A percentile compares a stretch with the other conserved stretches of the same genome.
Conservation (phyloP, 2,888 invertebrate genomes). For the Fragum fragum region DNA sequence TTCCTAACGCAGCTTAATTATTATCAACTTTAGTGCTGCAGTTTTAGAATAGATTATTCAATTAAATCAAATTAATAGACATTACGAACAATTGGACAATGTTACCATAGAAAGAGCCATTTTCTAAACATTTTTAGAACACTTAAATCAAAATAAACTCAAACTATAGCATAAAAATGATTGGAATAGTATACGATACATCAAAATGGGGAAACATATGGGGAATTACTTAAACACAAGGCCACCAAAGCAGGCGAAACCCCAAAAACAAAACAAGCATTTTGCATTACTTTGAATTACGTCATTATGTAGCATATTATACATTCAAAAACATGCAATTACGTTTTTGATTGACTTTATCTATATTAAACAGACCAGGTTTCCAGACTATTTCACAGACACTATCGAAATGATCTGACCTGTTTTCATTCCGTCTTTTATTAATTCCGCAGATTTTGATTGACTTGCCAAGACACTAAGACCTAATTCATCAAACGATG, state of each 20-base stretch:
- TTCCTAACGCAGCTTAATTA: too few relatives aligned
- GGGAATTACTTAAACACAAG: not conserved
- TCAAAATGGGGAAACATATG: not conserved
- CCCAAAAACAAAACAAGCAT: conserved; percentile 3
- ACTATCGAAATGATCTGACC: conserved; percentile 18
- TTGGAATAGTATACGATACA: too few relatives aligned
- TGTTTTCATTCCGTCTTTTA: not conserved
- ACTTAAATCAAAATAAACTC: too few relatives aligned
- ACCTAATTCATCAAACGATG: not conserved
- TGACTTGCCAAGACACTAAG: not conserved
- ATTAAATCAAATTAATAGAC: too few relatives aligned
- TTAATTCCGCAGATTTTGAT: not conserved
- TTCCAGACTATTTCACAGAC: not conserved
- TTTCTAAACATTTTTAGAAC: too few relatives aligned
- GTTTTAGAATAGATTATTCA: too few relatives aligned
- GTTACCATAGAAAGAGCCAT: too few relatives aligned
- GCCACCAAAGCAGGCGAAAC: not conserved
- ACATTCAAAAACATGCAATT: not conserved
- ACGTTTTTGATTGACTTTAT: conserved; percentile 2
- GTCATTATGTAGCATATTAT: not conserved
- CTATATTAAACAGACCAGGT: not conserved
- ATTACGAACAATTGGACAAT: too few relatives aligned
- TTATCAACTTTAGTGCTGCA: too few relatives aligned
- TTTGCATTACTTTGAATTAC: conserved; percentile 6
- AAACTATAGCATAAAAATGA: too few relatives aligned